Base-by-base conservation (phyloP, 2,888 invertebrate species). In the Neelides folsomi region DNA sequence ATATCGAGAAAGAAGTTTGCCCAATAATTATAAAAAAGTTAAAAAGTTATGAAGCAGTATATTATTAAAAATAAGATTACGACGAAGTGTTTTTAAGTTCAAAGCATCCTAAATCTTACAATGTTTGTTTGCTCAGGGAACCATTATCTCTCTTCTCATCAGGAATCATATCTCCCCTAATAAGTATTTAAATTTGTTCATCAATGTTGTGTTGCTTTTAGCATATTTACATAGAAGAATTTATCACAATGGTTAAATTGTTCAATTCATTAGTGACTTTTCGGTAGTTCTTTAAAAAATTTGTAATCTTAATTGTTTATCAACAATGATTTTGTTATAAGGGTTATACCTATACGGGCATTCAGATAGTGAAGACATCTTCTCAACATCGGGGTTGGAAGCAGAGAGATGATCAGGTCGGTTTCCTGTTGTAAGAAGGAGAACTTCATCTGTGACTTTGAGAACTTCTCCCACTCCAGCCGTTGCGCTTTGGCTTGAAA, bases 111-210 rank as follows among this genome's bases (percentile, higher is more conserved):
- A 19, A 50, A n/a, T 53, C 58, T 58, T 58, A 58, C 58, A 58
- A 49, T 15, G 58, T 58, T 40, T 58, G 51, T 50, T 49, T 53
- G 45, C 45, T 35, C 45, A 52, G 50, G 47, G 59, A 59, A 51
- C 56, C 59, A 63, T 54, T 55, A 58, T 63, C 60, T 55, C 55
- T 52, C 56, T 54, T 56, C 47, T 53, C 59, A 57, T 63, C 63
- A 53, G 60, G 59, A 53, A 58, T 54, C 57, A 63, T 54, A 58
- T 63, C 63, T 54, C 63, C 63, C 60, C 63, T 63, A 57, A 42
- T 49, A 27, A 47, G 36, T 36, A 37, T 53, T 46, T 20, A 47
- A 51, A 41, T 35, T 8, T 18, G 19, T 44, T 20, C 27, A 45
- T 18, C n/a, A 19, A 45, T 19, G 19, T 45, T 45, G 7, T 18